A percentile compares a stretch with the other conserved stretches of the same genome.
Conservation (phyloP, 2,888 invertebrate species). For the Petrophora chlorosata region DNA sequence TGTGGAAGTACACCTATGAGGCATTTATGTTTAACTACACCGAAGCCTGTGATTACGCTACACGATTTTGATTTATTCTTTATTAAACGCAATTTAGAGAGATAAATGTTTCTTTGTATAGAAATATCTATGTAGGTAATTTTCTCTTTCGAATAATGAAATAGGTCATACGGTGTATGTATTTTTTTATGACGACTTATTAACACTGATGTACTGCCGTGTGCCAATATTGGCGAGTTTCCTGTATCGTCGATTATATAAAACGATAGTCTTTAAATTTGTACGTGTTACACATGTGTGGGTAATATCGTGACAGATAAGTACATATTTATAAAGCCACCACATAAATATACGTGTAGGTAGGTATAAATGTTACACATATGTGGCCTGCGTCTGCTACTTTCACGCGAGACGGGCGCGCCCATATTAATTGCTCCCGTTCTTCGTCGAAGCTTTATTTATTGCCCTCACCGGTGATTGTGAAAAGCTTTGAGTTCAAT, state of each 20-base stretch:
- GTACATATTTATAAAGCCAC: slow-evolving; percentile 30
- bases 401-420: slow-evolving; percentile 79
- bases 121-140: slow-evolving; percentile 17
- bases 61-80: slow-evolving; percentile 67
- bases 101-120: slow-evolving; percentile 55
- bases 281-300: slow-evolving; percentile 21
- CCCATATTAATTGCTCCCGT: slow-evolving; percentile 83
- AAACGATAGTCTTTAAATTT: slow-evolving; percentile 12
- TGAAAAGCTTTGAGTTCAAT: slow-evolving; percentile 78
- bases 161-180: slow-evolving; percentile 4
- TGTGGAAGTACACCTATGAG: slow-evolving; percentile 63
- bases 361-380: slow-evolving; percentile 51
- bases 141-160: slow-evolving; percentile 17
- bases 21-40: slow-evolving; percentile 63
- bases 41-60: slow-evolving; percentile 65
- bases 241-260: slow-evolving; percentile 30
- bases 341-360: slow-evolving; percentile 42
- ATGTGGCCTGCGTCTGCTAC: slow-evolving; percentile 70
- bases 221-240: slow-evolving; percentile 19
- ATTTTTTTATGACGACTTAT: slow-evolving; percentile 1
- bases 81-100: slow-evolving; percentile 67
- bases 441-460: slow-evolving; percentile 82
- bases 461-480: slow-evolving; percentile 78
- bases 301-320: slow-evolving; percentile 29
- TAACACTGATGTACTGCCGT: slow-evolving; percentile 2